Evolutionary conservation across 2,113 vertebrate species (phyloP).

Genomic region (Nycticryphes semicollaris): DNA sequence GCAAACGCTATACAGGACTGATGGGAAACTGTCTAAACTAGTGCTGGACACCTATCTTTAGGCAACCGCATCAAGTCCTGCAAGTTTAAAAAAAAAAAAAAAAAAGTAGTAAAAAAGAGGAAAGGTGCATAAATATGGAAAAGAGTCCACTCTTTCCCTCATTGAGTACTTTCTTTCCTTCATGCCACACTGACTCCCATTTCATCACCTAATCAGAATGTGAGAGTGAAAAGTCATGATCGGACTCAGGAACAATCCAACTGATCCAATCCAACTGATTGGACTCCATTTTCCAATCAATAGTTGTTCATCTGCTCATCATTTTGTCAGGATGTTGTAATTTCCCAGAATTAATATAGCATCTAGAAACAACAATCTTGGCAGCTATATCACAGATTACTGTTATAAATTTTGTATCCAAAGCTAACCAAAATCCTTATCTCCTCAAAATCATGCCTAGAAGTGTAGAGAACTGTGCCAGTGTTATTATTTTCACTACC

Average conservation of each 20-base stretch:
- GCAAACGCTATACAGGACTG: neutral
- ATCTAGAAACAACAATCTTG: neutral
- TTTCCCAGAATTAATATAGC: neutral
- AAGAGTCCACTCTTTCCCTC: neutral
- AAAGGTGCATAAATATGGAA: neutral
- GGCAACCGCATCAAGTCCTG: neutral
- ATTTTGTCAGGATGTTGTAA: neutral
- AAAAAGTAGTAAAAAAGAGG: no score
- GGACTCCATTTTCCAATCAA: neutral
- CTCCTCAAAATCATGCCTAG: neutral
- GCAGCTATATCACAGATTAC: neutral
- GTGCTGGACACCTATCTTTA: neutral
- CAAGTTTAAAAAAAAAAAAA: neutral
- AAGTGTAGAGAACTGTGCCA: neutral
- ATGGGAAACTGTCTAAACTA: neutral
- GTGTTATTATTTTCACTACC: neutral
- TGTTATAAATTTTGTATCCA: neutral
- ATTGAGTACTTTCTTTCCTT: neutral
- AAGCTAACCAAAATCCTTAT: neutral
- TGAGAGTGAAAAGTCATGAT: neutral
- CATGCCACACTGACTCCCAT: neutral
- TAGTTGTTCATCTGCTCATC: neutral
- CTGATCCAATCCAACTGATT: no score
- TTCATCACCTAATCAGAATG: neutral
- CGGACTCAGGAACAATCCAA: neutral